phyloP scores from a whole-genome alignment of 2,797 vertebrate genomes.

The Chaetodon trifasciatus region DNA sequence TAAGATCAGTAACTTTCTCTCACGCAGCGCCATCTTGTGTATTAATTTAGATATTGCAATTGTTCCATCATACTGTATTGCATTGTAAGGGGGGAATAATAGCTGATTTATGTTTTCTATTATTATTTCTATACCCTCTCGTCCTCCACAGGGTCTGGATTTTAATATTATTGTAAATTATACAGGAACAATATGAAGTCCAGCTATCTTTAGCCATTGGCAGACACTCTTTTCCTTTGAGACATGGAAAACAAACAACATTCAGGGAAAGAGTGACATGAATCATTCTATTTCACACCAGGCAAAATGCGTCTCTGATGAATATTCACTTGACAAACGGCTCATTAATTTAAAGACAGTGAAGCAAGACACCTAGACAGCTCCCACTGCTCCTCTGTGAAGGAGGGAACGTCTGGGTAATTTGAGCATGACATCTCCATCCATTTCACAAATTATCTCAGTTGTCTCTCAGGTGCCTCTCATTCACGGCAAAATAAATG shows the following conservation, averaged over 20 bases:
- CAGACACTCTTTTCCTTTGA: neutral
- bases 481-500: slow-evolving; percentile 1
- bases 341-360: slow-evolving; percentile 58
- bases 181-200: neutral
- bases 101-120: neutral
- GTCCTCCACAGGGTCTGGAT: neutral
- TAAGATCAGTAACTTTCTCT: slow-evolving; percentile 35
- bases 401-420: slow-evolving; percentile 32
- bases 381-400: slow-evolving; percentile 48
- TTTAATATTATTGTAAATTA: neutral
- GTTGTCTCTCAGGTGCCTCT: slow-evolving; percentile 45
- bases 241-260: slow-evolving; percentile 18
- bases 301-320: slow-evolving; percentile 5
- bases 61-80: neutral
- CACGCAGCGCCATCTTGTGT: slow-evolving; percentile 73
- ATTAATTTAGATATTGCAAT: slow-evolving; percentile 9
- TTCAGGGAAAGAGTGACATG: neutral
- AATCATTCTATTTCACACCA: slow-evolving; percentile 30
- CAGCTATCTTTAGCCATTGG: neutral
- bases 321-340: slow-evolving; percentile 37
- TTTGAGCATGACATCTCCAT: slow-evolving; percentile 67
- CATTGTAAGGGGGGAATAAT: neutral
- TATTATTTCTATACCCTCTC: neutral
- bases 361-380: slow-evolving; percentile 33
- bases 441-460: slow-evolving; percentile 53